Conservation (phyloP, 2,113 vertebrate species). For the Setophaga petechia region DNA sequence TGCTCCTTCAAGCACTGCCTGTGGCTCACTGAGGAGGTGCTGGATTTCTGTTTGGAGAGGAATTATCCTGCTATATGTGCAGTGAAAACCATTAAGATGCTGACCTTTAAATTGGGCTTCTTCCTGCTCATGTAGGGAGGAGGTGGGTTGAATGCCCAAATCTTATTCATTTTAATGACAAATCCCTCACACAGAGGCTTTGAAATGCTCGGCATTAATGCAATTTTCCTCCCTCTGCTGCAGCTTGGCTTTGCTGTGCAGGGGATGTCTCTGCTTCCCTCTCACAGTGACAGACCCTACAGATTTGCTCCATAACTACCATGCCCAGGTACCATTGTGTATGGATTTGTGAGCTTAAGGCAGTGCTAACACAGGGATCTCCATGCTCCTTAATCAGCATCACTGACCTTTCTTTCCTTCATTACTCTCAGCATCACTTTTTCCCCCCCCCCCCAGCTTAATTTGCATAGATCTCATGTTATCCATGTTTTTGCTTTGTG, state of each 20-base stretch:
- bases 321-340: neutral
- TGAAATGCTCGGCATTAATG: conserved; percentile 29
- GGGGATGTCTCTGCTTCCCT: neutral
- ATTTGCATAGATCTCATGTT: conserved; percentile 52
- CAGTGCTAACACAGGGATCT: neutral
- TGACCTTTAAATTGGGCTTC: conserved; percentile 63
- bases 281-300: neutral
- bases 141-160: conserved; percentile 56
- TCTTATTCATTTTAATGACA: conserved; percentile 66
- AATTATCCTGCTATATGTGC: conserved; percentile 1
- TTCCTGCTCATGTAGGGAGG: conserved; percentile 46
- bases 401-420: conserved; percentile 22
- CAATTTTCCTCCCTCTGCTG: conserved; percentile 11
- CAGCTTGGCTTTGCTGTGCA: neutral
- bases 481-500: conserved; percentile 51
- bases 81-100: neutral
- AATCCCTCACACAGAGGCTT: conserved; percentile 48
- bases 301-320: neutral
- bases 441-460: neutral
- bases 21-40: neutral
- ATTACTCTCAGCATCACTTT: neutral
- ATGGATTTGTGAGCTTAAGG: conserved; percentile 5
- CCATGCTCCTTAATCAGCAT: neutral
- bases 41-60: conserved; percentile 40
- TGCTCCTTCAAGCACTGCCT: neutral